A percentile compares a stretch with the other conserved stretches of the same genome.
These are phyloP conservation scores for Verasper variegatus DNA, from an alignment of 2,113 vertebrate genomes.

Conservation along the genomic window DNA sequence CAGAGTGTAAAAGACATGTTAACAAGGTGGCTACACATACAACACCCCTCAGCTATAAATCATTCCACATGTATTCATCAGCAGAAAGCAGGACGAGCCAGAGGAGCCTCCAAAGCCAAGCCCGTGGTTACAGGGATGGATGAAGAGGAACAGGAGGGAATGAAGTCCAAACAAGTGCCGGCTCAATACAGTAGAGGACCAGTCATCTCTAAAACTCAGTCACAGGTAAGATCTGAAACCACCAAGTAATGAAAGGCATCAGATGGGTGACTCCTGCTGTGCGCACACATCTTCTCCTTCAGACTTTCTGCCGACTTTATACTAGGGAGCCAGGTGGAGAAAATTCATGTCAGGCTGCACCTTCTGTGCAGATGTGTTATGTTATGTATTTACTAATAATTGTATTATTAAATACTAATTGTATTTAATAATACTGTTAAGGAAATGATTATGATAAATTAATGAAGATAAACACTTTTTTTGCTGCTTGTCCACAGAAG, in stretches of 20 bases:
- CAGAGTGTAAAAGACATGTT: not conserved
- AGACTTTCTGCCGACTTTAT: too few species aligned
- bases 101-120: constrained; percentile 32
- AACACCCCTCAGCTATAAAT: not conserved
- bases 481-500: constrained; percentile 15
- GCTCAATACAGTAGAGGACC: constrained; percentile 40
- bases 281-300: too few species aligned
- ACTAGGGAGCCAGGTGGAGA: too few species aligned
- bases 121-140: constrained; percentile 2
- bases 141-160: constrained; percentile 16
- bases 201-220: not conserved
- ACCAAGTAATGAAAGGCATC: too few species aligned
- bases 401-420: too few species aligned
- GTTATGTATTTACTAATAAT: too few species aligned
- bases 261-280: too few species aligned
- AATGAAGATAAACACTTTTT: not conserved
- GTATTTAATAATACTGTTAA: not conserved
- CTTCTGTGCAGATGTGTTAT: too few species aligned
- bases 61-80: not conserved
- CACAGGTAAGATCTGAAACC: constrained; percentile 25
- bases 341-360: too few species aligned
- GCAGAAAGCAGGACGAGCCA: constrained; percentile 61
- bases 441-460: too few species aligned
- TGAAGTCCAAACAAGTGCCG: constrained; percentile 32
- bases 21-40: not conserved